Base-by-base conservation (phyloP, 2,888 invertebrate genomes). In the Hypercompe scribonia region DNA sequence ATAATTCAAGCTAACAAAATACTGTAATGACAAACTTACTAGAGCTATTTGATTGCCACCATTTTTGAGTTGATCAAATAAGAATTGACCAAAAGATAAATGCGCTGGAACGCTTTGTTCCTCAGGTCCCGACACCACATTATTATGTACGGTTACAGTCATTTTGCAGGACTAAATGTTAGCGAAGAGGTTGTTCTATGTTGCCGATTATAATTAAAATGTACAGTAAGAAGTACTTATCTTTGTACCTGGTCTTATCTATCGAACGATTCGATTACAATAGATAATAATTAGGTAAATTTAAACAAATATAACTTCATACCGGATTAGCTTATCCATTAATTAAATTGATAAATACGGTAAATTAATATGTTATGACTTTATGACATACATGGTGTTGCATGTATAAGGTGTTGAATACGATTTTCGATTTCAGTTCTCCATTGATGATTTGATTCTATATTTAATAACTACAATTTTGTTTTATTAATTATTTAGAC, bases 31-130 rank as follows among this genome's bases (percentile, higher is more conserved):
- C 67, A 63, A 78, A 90, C 91, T 92, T 90, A 96, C 96, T 90
- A 96, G 90, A 61, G 96, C 96, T 31, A 90, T 90, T 76, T 91
- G 91, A 82, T 95, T 87, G 71, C 95, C 96, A 58, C 96, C 96
- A 77, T 91, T 93, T 86, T 94, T 96, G 54, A 96, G 90, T 80
- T 95, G 93, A 79, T 96, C 95, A 83, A 95, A 92, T 64, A 96
- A 81, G 86, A 94, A 96, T 83, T 96, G 96, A 2, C 96, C 96
- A 83, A 96, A 93, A 0, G 95, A 95, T 76, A 95, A 89, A 88
- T 95, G 95, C 2, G 95, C 95, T 65, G 95, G 95, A 80, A 95
- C 94, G 42, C 81, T 84, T 71, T 89, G 86, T 82, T 95, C 95
- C 82, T 93, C 93, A 7, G 95, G 94, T 24, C 95, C 95, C 68